A percentile compares a stretch with the other conserved stretches of the same genome.
Evolutionary conservation across 2,888 invertebrate genomes (phyloP).

Genomic region (Cataglyphis cursor): DNA sequence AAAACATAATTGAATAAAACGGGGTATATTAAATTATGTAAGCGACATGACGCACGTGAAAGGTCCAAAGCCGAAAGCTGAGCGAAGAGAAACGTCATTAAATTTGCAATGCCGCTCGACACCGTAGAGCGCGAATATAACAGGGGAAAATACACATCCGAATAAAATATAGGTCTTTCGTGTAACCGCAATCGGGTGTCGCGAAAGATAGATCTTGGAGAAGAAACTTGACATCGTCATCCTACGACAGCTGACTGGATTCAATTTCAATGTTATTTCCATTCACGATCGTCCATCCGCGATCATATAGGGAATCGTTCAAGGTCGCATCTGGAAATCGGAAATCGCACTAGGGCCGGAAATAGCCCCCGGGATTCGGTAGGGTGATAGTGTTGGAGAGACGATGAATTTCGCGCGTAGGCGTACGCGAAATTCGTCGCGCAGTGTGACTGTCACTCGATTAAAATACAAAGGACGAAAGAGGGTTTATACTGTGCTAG

Average conservation of each 20-base stretch:
- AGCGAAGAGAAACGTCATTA: conserved; percentile 31
- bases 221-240: conserved; percentile 9
- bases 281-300: conserved; percentile 17
- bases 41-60: conserved; percentile 14
- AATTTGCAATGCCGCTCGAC: neutral
- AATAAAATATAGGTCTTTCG: neutral
- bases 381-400: neutral
- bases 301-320: neutral
- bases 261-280: conserved; percentile 22
- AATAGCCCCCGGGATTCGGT: conserved; percentile 4
- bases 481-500: neutral
- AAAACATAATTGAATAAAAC: conserved; percentile 18
- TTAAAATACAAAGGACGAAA: conserved; percentile 24
- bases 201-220: neutral
- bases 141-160: conserved; percentile 6
- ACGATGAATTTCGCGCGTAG: conserved; percentile 19
- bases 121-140: conserved; percentile 2
- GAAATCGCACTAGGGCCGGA: conserved; percentile 15
- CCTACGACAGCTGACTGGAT: neutral
- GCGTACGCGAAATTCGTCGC: neutral
- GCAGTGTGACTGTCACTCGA: neutral
- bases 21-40: conserved; percentile 35
- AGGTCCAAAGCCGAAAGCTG: conserved; percentile 14
- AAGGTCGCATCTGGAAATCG: conserved; percentile 12
- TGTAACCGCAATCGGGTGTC: conserved; percentile 1